A percentile compares a stretch with the other conserved stretches of the same genome.
Conservation (phyloP, 2,888 invertebrate genomes). For the Agrochola macilenta region DNA sequence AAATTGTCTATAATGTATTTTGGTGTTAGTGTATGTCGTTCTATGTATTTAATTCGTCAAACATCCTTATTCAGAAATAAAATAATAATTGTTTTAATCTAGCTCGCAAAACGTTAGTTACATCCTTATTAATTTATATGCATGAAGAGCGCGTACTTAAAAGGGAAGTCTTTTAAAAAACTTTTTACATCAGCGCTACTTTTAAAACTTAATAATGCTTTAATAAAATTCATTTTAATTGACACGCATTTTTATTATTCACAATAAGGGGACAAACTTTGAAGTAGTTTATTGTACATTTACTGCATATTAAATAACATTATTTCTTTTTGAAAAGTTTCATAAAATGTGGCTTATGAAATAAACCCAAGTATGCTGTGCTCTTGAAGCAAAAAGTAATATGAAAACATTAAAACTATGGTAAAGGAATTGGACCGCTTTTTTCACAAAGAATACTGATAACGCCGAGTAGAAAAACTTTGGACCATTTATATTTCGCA, state of each 20-base stretch:
- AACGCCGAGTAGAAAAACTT: background rate
- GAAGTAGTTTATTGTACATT: slow-evolving; percentile 11
- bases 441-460: background rate
- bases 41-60: too few species aligned
- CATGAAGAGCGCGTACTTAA: slow-evolving; percentile 24
- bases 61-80: too few species aligned
- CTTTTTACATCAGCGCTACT: slow-evolving; percentile 13
- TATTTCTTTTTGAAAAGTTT: background rate
- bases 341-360: background rate
- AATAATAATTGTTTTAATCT: background rate
- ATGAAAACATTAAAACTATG: background rate
- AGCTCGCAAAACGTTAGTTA: background rate
- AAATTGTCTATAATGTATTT: too few species aligned
- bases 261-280: slow-evolving; percentile 6
- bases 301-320: slow-evolving; percentile 30
- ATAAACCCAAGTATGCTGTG: background rate
- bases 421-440: too few species aligned
- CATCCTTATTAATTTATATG: slow-evolving; percentile 27
- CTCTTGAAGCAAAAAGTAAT: background rate
- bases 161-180: slow-evolving; percentile 1
- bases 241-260: slow-evolving; percentile 12
- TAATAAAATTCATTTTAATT: slow-evolving; percentile 24
- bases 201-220: slow-evolving; percentile 19
- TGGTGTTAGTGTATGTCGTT: too few species aligned
- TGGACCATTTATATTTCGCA: background rate